Evolutionary conservation across 2,888 invertebrate species (phyloP).

Genomic region (Electrophaes corylata): DNA sequence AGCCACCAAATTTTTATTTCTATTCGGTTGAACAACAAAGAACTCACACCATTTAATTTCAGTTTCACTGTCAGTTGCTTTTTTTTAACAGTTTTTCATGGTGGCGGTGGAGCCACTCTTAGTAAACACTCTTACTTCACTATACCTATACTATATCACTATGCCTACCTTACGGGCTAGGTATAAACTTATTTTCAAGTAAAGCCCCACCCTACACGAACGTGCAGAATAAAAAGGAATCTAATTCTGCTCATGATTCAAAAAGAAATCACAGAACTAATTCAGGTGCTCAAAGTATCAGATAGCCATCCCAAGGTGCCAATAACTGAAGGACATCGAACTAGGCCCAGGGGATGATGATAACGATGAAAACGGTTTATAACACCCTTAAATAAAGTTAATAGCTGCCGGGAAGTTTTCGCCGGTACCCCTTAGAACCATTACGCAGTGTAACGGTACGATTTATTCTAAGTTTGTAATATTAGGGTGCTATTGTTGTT

Average conservation of each 20-base stretch:
- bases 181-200: no score
- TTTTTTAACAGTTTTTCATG: no score
- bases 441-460: constrained; percentile 75
- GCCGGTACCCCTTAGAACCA: constrained; percentile 74
- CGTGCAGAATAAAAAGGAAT: constrained; percentile 2
- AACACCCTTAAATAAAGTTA: constrained; percentile 82
- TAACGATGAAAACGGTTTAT: constrained; percentile 80
- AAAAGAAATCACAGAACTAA: constrained; percentile 29
- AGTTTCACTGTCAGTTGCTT: no score
- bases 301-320: constrained; percentile 50
- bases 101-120: no score
- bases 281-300: constrained; percentile 39
- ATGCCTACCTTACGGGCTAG: no score
- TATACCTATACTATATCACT: no score
- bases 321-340: constrained; percentile 68
- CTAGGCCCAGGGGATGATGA: constrained; percentile 72
- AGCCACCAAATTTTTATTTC: no score
- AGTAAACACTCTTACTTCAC: no score
- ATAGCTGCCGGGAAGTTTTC: constrained; percentile 79
- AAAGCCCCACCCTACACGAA: neutral
- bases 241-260: constrained; percentile 13
- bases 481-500: constrained; percentile 45
- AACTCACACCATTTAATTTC: no score
- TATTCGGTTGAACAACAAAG: no score
- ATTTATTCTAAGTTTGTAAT: constrained; percentile 79